Evolutionary conservation across 1,140 invertebrate species (phyloP).

Genomic region (Drosophila melanica): DNA sequence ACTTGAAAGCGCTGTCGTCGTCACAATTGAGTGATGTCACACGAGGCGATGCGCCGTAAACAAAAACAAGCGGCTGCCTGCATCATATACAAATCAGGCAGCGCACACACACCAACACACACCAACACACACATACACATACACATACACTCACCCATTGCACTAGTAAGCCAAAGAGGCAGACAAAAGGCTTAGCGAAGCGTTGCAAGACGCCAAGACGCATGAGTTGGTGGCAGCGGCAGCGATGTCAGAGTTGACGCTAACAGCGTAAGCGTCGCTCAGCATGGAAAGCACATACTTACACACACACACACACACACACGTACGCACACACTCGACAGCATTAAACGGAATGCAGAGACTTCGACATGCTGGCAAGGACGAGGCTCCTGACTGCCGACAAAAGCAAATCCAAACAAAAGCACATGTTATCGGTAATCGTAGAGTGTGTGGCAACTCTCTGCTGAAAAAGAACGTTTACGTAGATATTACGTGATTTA

Average conservation of each 20-base stretch:
- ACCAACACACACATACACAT: conserved; percentile 11
- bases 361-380: conserved; percentile 3
- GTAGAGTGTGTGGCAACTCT: neutral
- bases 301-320: conserved; percentile 4
- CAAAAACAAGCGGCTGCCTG: conserved; percentile 40
- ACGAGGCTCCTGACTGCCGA: neutral
- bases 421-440: conserved; percentile 26
- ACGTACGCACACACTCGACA: neutral
- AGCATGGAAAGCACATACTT: neutral
- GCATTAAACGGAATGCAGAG: neutral
- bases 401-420: conserved; percentile 6
- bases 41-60: conserved; percentile 47
- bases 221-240: conserved; percentile 6
- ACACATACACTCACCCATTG: conserved; percentile 16
- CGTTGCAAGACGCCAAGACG: conserved; percentile 35
- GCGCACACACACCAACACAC: conserved; percentile 20
- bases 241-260: conserved; percentile 21
- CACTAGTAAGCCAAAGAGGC: conserved; percentile 43
- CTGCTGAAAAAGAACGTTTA: neutral
- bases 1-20: conserved; percentile 37
- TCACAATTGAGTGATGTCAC: conserved; percentile 70
- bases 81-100: conserved; percentile 48
- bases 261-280: conserved; percentile 20
- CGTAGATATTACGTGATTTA: neutral
- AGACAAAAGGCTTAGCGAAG: conserved; percentile 56